These are phyloP conservation scores for Acrocyrtus sp. DNA, from an alignment of 2,888 invertebrate genomes.

Conservation along the genomic window DNA sequence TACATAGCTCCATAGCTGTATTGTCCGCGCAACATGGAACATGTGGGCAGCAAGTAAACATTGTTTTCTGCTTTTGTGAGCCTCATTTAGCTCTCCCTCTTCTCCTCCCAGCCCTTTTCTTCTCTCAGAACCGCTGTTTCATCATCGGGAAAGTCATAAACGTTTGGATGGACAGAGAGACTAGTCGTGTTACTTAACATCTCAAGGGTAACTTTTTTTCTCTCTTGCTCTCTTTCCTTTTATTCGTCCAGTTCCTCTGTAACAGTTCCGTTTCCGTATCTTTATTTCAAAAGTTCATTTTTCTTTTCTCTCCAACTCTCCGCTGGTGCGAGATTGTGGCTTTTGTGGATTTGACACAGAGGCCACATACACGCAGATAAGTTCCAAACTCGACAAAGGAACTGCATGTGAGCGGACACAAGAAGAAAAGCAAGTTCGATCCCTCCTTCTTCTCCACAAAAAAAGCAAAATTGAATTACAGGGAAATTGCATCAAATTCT, in stretches of 20 bases:
- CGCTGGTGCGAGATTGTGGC: neutral
- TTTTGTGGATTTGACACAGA: neutral
- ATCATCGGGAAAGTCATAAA: neutral
- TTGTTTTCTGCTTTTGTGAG: no score
- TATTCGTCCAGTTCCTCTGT: neutral
- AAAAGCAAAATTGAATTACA: constrained; percentile 44
- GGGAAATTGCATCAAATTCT: constrained; percentile 42
- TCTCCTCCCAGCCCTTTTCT: no score
- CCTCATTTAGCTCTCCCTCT: no score
- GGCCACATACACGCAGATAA: neutral
- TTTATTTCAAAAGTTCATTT: neutral
- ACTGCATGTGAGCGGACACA: neutral
- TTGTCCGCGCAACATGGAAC: no score
- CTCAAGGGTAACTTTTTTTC: neutral
- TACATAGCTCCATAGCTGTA: no score
- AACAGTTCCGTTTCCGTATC: neutral
- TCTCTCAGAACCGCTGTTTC: no score
- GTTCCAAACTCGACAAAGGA: neutral
- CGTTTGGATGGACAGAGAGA: neutral
- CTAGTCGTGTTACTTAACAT: neutral
- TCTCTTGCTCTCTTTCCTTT: no score
- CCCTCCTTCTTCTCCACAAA: neutral
- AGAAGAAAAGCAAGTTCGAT: neutral
- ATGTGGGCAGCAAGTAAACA: no score
- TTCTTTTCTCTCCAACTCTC: neutral